These are phyloP conservation scores for Melanerpes aurifrons DNA, from an alignment of 2,113 vertebrate genomes.

Conservation along the genomic window DNA sequence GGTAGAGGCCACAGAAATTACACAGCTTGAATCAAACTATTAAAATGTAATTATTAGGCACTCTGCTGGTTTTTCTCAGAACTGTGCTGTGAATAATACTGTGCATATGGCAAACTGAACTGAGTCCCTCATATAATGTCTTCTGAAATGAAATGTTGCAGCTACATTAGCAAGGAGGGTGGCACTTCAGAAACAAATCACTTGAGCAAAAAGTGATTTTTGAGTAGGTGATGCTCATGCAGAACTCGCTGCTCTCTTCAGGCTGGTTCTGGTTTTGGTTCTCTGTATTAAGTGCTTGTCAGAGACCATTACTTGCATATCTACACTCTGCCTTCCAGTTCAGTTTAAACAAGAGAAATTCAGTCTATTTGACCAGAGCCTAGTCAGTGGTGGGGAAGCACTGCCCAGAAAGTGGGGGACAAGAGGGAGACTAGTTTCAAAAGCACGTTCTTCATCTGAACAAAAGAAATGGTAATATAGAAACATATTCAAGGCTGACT, in stretches of 20 bases:
- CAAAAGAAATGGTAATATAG: background rate
- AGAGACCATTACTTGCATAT: background rate
- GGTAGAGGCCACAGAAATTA: background rate
- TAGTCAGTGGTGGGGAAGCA: background rate
- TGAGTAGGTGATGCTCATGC: background rate
- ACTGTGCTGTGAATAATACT: background rate
- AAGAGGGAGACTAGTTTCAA: background rate
- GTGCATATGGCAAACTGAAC: background rate
- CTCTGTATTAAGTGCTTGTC: background rate
- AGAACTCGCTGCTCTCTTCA: background rate
- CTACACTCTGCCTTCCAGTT: background rate
- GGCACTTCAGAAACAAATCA: background rate
- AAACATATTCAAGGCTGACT: background rate
- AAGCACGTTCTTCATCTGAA: background rate
- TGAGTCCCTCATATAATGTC: background rate
- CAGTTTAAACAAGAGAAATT: background rate
- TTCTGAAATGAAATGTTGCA: background rate
- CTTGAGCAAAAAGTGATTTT: background rate
- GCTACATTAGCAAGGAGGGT: background rate
- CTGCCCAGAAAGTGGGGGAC: background rate
- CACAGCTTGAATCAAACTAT: background rate
- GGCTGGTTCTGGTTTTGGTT: background rate
- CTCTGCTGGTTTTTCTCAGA: background rate
- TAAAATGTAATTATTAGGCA: slow-evolving; percentile 15
- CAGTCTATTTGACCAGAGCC: background rate